Percentiles rank a stretch among this genome's conserved stretches.
phyloP scores from a whole-genome alignment of 2,888 invertebrate genomes.

The Lysandra bellargus region DNA sequence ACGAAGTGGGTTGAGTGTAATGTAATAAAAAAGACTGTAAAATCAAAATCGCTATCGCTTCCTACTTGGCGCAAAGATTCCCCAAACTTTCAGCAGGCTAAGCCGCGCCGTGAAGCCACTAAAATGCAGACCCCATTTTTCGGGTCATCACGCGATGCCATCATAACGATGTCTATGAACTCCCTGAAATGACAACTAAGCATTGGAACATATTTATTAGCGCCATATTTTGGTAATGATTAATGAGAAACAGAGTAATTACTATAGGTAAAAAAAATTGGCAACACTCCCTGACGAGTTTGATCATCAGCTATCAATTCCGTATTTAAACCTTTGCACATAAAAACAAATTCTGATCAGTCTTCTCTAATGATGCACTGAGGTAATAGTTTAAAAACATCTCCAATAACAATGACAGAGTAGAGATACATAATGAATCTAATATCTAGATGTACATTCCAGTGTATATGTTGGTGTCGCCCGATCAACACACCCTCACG shows the following conservation, averaged over 20 bases:
- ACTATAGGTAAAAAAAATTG: background rate
- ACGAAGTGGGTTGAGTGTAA: too few species aligned
- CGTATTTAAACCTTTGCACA: too few species aligned
- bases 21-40: background rate
- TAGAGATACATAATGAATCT: too few species aligned
- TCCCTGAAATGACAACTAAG: background rate
- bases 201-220: background rate
- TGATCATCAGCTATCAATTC: too few species aligned
- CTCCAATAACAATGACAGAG: too few species aligned
- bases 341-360: too few species aligned
- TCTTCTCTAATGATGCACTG: too few species aligned
- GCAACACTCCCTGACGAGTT: background rate
- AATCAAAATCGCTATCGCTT: slow-evolving; percentile 34
- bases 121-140: slow-evolving; percentile 60
- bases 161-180: slow-evolving; percentile 32
- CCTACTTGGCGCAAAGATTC: slow-evolving; percentile 38
- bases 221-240: background rate
- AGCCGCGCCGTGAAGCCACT: slow-evolving; percentile 51
- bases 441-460: slow-evolving; percentile 30
- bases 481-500: slow-evolving; percentile 67
- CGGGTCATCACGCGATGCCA: slow-evolving; percentile 69
- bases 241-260: background rate
- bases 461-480: slow-evolving; percentile 69
- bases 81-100: slow-evolving; percentile 53
- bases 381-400: too few species aligned